These are phyloP conservation scores for Phoxinus phoxinus DNA, from an alignment of 2,113 vertebrate species.

Conservation along the genomic window DNA sequence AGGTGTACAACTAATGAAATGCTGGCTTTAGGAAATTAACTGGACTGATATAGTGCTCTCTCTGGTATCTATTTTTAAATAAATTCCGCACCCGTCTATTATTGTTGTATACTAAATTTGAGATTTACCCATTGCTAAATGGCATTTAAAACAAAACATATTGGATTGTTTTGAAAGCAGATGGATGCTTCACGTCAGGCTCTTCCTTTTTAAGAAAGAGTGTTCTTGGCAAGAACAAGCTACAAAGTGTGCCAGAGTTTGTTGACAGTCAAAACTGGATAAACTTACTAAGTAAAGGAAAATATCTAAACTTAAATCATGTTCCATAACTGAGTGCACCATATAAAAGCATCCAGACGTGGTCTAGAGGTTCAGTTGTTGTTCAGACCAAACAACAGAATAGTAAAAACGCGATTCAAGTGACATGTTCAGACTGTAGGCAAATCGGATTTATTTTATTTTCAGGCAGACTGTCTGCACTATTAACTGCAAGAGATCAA, in stretches of 20 bases:
- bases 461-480: no score
- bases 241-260: not conserved
- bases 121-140: not conserved
- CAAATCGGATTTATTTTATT: no score
- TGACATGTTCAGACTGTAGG: no score
- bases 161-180: not conserved
- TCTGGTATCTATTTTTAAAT: not conserved
- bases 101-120: not conserved
- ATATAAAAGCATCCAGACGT: not conserved
- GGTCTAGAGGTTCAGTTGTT: not conserved
- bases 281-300: not conserved
- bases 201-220: not conserved
- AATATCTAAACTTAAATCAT: not conserved
- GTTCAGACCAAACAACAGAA: not conserved
- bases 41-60: not conserved
- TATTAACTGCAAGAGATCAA: no score
- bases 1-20: not conserved
- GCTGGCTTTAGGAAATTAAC: not conserved
- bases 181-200: not conserved
- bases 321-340: not conserved
- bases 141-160: not conserved
- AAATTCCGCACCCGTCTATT: not conserved
- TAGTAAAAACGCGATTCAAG: no score
- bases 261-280: not conserved
- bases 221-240: not conserved